Percentiles rank a stretch among this genome's conserved stretches.
Evolutionary conservation across 1,140 invertebrate genomes (phyloP).

Genomic region (Nomia melanderi): DNA sequence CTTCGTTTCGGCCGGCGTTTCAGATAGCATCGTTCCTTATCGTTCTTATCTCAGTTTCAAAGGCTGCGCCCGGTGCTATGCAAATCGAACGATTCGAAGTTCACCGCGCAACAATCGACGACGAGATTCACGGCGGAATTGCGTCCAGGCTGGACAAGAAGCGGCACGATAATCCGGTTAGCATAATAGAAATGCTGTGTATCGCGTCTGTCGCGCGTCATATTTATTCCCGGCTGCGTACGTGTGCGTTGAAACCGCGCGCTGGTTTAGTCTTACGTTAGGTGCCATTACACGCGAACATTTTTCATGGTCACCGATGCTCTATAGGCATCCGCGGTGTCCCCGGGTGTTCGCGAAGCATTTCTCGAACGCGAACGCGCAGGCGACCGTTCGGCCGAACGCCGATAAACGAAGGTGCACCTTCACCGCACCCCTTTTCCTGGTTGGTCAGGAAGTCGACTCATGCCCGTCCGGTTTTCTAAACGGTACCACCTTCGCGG

Average conservation of each 20-base stretch:
- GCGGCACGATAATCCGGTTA: conserved; percentile 26
- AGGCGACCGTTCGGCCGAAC: neutral
- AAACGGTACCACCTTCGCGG: neutral
- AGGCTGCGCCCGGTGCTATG: too few relatives aligned
- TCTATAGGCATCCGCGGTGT: neutral
- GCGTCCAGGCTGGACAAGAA: conserved; percentile 16
- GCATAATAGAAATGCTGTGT: conserved; percentile 18
- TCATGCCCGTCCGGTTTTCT: conserved; percentile 3
- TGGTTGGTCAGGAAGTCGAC: conserved; percentile 15
- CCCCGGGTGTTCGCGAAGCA: neutral
- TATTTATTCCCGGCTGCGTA: conserved; percentile 45
- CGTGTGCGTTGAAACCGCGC: neutral
- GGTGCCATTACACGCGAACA: neutral
- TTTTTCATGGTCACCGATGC: conserved; percentile 8
- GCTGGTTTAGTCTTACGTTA: conserved; percentile 8
- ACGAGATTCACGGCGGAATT: neutral
- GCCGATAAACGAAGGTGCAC: neutral
- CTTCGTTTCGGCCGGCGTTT: too few relatives aligned
- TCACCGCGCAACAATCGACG: too few relatives aligned
- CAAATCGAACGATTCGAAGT: conserved; percentile 7
- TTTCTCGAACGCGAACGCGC: neutral
- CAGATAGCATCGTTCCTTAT: neutral
- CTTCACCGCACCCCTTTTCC: conserved; percentile 13
- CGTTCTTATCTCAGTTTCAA: too few relatives aligned
- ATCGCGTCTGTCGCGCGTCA: conserved; percentile 42